Conservation (phyloP, 1,140 invertebrate species). For the Cydia amplana region DNA sequence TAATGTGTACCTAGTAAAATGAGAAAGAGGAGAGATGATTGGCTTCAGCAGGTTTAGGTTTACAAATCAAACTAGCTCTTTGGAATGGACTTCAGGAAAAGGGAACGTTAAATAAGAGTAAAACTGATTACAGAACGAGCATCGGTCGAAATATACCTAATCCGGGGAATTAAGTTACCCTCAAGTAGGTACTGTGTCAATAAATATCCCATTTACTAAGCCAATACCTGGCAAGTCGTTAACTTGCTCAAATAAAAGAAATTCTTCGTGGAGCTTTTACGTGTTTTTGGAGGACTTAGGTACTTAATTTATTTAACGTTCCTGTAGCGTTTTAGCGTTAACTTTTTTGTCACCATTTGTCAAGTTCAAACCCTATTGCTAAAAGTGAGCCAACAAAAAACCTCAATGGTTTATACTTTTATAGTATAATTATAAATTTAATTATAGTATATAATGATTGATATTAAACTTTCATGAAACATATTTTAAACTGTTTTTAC, state of each 20-base stretch:
- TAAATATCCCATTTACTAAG: conserved; percentile 31
- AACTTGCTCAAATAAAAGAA: conserved; percentile 26
- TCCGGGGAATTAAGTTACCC: conserved; percentile 29
- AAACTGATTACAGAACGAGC: conserved; percentile 15
- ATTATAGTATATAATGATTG: no score
- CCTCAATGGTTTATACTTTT: no score
- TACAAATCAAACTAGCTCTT: not conserved
- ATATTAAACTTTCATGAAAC: no score
- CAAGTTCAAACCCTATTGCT: no score
- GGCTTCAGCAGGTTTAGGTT: not conserved
- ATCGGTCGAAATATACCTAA: conserved; percentile 27
- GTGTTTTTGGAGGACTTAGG: not conserved
- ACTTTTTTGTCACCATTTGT: not conserved
- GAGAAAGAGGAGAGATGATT: not conserved
- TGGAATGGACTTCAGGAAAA: not conserved
- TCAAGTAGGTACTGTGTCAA: conserved; percentile 19
- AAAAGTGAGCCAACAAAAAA: no score
- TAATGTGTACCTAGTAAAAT: conserved; percentile 6
- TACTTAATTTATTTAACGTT: not conserved
- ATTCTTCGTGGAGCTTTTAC: conserved; percentile 15
- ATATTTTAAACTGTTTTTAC: no score
- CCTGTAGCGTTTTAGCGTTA: not conserved
- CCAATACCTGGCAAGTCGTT: conserved; percentile 31
- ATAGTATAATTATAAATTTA: no score
- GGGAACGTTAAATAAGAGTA: conserved; percentile 19